Percentiles rank a stretch among this genome's conserved stretches.
Conservation (phyloP, 2,888 invertebrate species). For the Limnephilus auricula region DNA sequence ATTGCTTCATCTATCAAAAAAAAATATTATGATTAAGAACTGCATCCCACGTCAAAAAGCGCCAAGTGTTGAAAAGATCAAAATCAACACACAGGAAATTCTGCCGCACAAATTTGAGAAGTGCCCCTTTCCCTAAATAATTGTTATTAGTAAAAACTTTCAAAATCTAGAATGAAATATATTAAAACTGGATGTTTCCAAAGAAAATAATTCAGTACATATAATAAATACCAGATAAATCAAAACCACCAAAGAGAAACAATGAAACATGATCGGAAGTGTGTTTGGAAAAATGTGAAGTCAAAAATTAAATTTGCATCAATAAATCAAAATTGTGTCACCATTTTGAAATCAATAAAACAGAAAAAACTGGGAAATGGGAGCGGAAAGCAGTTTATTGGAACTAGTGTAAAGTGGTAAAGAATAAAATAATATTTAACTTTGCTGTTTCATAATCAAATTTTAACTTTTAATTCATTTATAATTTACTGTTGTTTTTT, state of each 20-base stretch:
- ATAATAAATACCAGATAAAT: background rate
- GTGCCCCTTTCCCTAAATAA: background rate
- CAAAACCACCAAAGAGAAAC: constrained; percentile 13
- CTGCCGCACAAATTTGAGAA: background rate
- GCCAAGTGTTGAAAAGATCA: background rate
- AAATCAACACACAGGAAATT: background rate
- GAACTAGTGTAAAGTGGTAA: background rate
- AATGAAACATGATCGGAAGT: background rate
- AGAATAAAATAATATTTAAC: background rate
- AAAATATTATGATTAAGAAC: background rate
- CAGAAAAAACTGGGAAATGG: background rate
- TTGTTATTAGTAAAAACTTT: background rate
- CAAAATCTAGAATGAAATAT: background rate
- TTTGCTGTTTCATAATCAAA: background rate
- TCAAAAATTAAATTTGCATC: background rate
- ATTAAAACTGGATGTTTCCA: background rate
- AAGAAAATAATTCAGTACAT: background rate
- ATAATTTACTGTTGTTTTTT: background rate
- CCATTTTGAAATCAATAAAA: background rate
- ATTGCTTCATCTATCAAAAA: background rate
- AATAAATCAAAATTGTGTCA: background rate
- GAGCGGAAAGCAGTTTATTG: background rate
- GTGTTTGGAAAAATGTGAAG: background rate
- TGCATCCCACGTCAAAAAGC: background rate
- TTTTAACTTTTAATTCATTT: background rate